A percentile compares a stretch with the other conserved stretches of the same genome.
Conservation (phyloP, 2,797 vertebrate genomes). For the Hemibagrus guttatus region DNA sequence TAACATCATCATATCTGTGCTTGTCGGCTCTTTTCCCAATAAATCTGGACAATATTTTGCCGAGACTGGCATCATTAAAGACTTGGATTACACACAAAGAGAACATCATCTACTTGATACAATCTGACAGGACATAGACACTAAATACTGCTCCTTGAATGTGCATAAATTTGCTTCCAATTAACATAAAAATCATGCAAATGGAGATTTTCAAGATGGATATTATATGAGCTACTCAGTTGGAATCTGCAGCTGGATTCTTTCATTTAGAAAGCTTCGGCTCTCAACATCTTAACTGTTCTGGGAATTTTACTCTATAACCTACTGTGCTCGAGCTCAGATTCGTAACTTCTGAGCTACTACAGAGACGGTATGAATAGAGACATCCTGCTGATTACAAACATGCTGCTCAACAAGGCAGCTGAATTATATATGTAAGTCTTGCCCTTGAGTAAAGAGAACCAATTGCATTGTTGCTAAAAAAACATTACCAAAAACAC, state of each 20-base stretch:
- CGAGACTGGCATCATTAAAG: neutral
- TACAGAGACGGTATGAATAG: neutral
- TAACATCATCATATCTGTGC: neutral
- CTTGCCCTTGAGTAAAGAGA: neutral
- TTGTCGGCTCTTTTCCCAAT: neutral
- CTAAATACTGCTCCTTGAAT: neutral
- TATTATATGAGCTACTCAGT: neutral
- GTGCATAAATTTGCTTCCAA: neutral
- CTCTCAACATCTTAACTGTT: neutral
- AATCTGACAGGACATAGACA: neutral
- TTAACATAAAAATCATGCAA: slow-evolving; percentile 2
- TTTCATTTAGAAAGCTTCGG: neutral
- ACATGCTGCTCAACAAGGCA: neutral
- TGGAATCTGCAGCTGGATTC: neutral
- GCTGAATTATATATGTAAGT: neutral
- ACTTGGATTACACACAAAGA: neutral
- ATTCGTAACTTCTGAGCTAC: neutral
- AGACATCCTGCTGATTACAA: neutral
- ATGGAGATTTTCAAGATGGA: neutral
- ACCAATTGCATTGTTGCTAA: neutral
- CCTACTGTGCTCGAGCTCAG: neutral
- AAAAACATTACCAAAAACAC: neutral
- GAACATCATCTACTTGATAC: neutral
- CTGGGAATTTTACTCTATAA: neutral
- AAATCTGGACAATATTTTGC: neutral